Evolutionary conservation across 2,888 invertebrate genomes (phyloP).

Genomic region (Drosophila hamatofila): DNA sequence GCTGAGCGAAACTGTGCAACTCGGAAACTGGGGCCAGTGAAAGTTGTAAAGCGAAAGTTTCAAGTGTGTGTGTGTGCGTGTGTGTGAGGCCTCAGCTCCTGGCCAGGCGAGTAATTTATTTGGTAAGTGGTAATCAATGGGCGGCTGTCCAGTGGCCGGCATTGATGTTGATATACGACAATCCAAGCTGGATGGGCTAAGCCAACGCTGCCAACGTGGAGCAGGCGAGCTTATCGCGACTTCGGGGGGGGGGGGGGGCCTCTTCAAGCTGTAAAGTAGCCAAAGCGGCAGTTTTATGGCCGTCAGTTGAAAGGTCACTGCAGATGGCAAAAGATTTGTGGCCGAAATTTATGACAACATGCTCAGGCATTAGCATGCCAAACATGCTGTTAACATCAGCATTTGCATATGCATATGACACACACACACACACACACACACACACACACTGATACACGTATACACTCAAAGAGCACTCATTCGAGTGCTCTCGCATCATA

Average conservation of each 20-base stretch:
- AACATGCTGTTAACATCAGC: constrained; percentile 76
- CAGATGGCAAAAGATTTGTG: constrained; percentile 70
- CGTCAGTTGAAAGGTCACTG: constrained; percentile 76
- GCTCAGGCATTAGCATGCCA: constrained; percentile 60
- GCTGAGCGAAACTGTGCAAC: constrained; percentile 7
- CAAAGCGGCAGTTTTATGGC: constrained; percentile 68
- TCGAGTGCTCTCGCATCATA: constrained; percentile 50
- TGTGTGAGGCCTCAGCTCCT: background rate
- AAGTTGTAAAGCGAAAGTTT: constrained; percentile 70
- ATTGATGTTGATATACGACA: constrained; percentile 61
- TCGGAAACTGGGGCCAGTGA: constrained; percentile 44
- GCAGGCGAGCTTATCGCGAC: constrained; percentile 57
- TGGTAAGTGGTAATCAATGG: constrained; percentile 77
- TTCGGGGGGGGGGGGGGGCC: too few species aligned
- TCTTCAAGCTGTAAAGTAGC: constrained; percentile 68
- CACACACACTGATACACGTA: constrained; percentile 17
- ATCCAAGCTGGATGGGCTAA: constrained; percentile 61
- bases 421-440: constrained; percentile 18
- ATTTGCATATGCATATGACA: constrained; percentile 72
- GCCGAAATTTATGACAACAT: constrained; percentile 61
- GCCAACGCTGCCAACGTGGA: constrained; percentile 31
- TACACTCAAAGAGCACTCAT: constrained; percentile 16
- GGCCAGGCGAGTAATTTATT: constrained; percentile 65
- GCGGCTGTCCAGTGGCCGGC: constrained; percentile 54
- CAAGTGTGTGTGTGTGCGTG: background rate